These are phyloP conservation scores for Tetranychus cinnabarinus DNA, from an alignment of 1,140 invertebrate genomes.

Conservation along the genomic window DNA sequence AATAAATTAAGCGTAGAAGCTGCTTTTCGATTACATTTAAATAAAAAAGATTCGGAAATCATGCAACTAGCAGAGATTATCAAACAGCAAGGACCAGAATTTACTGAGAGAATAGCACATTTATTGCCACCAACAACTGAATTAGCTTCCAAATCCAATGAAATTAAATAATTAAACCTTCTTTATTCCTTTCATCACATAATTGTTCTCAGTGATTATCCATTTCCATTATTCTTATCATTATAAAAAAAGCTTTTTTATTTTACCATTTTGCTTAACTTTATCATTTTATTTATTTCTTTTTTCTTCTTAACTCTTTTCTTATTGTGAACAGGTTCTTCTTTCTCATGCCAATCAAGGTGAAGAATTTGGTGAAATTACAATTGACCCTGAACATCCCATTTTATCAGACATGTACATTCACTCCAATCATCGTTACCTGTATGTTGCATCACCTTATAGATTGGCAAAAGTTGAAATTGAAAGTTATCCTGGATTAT, in stretches of 20 bases:
- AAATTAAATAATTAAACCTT: background rate
- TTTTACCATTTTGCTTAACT: background rate
- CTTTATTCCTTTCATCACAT: background rate
- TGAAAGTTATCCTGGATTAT: background rate
- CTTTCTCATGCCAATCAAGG: slow-evolving; percentile 34
- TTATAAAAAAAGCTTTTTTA: background rate
- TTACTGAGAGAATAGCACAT: background rate
- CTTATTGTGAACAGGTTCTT: slow-evolving; percentile 26
- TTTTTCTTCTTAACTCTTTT: slow-evolving; percentile 4
- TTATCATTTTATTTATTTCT: background rate
- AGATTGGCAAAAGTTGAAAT: slow-evolving; percentile 25
- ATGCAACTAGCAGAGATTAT: background rate
- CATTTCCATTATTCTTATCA: background rate
- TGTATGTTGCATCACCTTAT: slow-evolving; percentile 43
- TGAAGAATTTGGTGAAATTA: slow-evolving; percentile 48
- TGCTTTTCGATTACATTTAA: background rate
- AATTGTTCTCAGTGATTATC: background rate
- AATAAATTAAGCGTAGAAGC: background rate
- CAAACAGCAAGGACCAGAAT: background rate
- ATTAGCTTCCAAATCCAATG: background rate
- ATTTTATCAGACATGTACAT: slow-evolving; percentile 60
- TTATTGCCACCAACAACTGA: background rate
- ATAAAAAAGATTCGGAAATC: background rate
- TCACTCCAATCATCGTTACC: slow-evolving; percentile 42
- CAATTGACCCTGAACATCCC: slow-evolving; percentile 39